Evolutionary conservation across 1,140 invertebrate species (phyloP).

Genomic region (Platyscapa corneri): DNA sequence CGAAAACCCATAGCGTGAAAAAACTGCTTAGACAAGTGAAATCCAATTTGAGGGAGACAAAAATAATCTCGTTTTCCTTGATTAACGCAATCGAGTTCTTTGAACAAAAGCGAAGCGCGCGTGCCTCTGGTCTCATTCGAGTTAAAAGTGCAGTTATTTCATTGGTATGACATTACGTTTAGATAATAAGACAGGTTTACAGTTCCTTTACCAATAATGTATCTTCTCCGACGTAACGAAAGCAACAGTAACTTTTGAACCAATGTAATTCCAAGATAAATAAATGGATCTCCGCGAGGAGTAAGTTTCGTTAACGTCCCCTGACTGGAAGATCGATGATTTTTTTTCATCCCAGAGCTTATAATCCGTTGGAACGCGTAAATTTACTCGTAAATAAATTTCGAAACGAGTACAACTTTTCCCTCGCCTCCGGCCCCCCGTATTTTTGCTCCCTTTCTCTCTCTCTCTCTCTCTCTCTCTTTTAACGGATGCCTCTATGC

Average conservation of each 20-base stretch:
- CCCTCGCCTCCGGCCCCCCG: neutral
- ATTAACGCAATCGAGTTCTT: neutral
- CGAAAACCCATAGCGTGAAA: neutral
- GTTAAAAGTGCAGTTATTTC: neutral
- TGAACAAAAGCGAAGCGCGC: neutral
- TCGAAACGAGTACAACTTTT: neutral
- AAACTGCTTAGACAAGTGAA: neutral
- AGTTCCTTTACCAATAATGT: too few relatives aligned
- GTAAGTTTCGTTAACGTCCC: too few relatives aligned
- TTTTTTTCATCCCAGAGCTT: too few relatives aligned
- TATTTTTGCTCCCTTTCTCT: neutral
- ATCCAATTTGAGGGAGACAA: neutral
- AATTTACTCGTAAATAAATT: too few relatives aligned
- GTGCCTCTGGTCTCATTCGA: neutral
- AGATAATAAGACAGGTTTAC: too few relatives aligned
- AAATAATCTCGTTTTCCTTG: neutral
- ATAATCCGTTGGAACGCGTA: too few relatives aligned
- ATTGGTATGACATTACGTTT: neutral
- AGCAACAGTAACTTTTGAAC: too few relatives aligned
- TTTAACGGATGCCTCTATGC: neutral
- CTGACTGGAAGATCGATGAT: too few relatives aligned
- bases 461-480: too few relatives aligned
- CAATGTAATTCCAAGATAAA: too few relatives aligned
- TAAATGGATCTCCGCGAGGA: too few relatives aligned
- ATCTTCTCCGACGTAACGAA: too few relatives aligned